A percentile compares a stretch with the other conserved stretches of the same genome.
phyloP scores from a whole-genome alignment of 2,888 invertebrate species.

The Pogonocherus hispidulus region DNA sequence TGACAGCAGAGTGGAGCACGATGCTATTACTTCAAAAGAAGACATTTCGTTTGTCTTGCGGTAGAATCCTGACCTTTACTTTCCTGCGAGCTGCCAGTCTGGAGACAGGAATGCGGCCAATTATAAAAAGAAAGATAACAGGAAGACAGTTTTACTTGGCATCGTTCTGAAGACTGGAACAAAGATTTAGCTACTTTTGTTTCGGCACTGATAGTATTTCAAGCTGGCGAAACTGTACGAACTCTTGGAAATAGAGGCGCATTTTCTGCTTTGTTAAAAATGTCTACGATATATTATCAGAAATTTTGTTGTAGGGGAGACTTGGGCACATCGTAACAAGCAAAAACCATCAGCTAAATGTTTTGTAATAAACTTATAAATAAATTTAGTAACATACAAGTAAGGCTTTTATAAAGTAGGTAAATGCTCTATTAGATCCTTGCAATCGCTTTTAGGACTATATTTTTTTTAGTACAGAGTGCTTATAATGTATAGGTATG shows the following conservation, averaged over 20 bases:
- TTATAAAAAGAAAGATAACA: conserved; percentile 48
- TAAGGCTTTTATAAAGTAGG: too few relatives aligned
- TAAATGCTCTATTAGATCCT: too few relatives aligned
- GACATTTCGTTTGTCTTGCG: conserved; percentile 42
- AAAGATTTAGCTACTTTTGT: conserved; percentile 42
- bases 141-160: conserved; percentile 41
- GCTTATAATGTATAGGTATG: too few relatives aligned
- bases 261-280: conserved; percentile 38
- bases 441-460: too few relatives aligned
- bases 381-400: too few relatives aligned
- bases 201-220: conserved; percentile 36
- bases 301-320: neutral
- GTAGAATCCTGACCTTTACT: conserved; percentile 35
- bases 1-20: conserved; percentile 31
- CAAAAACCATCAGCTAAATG: too few relatives aligned
- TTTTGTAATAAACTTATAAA: too few relatives aligned
- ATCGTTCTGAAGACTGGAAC: conserved; percentile 12
- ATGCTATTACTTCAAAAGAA: conserved; percentile 44
- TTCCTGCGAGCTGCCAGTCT: conserved; percentile 42
- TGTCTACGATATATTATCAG: neutral
- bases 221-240: conserved; percentile 31
- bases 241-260: conserved; percentile 22
- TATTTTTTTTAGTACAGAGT: too few relatives aligned
- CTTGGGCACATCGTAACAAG: too few relatives aligned
- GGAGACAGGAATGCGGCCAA: conserved; percentile 49